Conservation (phyloP, 64 coral and sea anemone species). For the Montipora sp. region DNA sequence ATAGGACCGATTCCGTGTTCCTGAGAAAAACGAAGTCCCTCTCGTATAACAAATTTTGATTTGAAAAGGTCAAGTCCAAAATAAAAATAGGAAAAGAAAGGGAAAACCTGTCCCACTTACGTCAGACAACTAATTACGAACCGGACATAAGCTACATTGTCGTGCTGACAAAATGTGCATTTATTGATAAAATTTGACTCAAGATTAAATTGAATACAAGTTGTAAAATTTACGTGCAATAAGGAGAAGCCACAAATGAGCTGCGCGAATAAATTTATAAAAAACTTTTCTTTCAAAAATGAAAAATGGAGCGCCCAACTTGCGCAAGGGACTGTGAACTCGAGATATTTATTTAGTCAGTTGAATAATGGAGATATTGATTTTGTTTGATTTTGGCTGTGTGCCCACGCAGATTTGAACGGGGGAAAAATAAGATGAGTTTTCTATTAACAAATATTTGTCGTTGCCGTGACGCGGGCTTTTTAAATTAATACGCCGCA, state of each 20-base stretch:
- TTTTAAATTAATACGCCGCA: neutral
- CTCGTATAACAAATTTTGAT: no score
- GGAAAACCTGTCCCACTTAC: neutral
- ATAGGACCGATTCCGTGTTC: no score
- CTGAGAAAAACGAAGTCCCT: no score
- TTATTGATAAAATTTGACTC: neutral
- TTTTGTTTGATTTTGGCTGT: neutral
- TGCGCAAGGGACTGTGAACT: neutral
- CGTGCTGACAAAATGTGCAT: neutral
- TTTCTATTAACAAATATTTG: constrained; percentile 36
- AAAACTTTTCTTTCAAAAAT: no score
- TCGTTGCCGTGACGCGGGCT: no score
- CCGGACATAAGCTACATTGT: neutral
- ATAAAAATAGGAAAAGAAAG: no score
- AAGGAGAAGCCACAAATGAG: neutral
- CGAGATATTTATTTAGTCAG: neutral
- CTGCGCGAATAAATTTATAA: no score
- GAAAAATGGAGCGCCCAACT: neutral
- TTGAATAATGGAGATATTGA: neutral
- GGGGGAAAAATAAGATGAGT: neutral
- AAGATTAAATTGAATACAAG: neutral
- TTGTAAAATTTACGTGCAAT: neutral
- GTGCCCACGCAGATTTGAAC: constrained; percentile 34
- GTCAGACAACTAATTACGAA: neutral
- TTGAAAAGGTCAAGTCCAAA: no score